Base-by-base conservation (phyloP, 2,797 vertebrate genomes). In the Hypotaenidia philippensis region DNA sequence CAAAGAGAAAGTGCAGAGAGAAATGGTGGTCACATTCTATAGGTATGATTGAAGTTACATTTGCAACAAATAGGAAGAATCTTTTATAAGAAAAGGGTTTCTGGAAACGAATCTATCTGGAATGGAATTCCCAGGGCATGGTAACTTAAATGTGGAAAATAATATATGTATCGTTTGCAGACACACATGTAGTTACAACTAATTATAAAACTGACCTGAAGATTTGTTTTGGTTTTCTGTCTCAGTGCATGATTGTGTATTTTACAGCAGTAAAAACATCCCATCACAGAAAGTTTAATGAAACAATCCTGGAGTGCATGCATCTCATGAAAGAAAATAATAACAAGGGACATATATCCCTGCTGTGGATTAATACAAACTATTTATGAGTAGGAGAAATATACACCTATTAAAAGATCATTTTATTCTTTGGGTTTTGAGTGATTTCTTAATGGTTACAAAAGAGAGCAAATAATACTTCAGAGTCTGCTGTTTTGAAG, bases 381-480 rank as follows among this genome's bases (percentile, higher is more conserved):
- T 86, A 8, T 55, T 86, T 56, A 64, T 69, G 56, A 71, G 31
- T 61, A 82, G 74, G 44, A 89, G 11, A 53, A 87, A 32, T 59
- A n/a, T 6, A 36, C 8, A 82, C 14, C 15, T 63, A 40, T 56
- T 81, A 71, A 84, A 85, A 84, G 23, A 60, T 79, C 41, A 20
- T 72, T 79, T 89, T 65, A 5, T 74, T 83, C 26, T 69, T 26
- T 40, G 2, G 3, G 1, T 57, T 32, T 49, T 78, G 59, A 40
- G 9, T 66, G n/a, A 44, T 32, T 90, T n/a, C 23, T 80, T 57
- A 65, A 45, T 57, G 70, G 23, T 60, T 71, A 2, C 55, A 79
- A 93, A 96, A 64, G 6, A 3, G 26, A 90, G 64, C 76, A 90
- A 83, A 93, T 83, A 85, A 86, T 34, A 29, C 11, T 72, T 76